Evolutionary conservation across 2,797 vertebrate genomes (phyloP), one percentile per base, ranked within the genome.

Genomic region (Micrastur ruficollis): DNA sequence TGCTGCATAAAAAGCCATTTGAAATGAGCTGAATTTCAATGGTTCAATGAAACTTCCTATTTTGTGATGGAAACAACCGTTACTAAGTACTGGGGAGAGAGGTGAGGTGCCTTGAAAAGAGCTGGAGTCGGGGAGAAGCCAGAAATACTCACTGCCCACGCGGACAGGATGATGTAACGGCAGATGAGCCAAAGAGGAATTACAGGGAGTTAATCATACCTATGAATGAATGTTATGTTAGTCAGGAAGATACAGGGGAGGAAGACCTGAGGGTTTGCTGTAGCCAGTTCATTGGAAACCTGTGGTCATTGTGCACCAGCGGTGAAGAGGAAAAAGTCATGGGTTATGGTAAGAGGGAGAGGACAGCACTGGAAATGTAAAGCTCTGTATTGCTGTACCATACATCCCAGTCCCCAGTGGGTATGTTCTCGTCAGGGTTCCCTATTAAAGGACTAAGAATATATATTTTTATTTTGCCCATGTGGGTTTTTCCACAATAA

Each of bases 131-230:
- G 27, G 4, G 52, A 86, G 70, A 86, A 88, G 65, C 78, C 89
- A 95, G 87, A 86, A 96, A 91, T 79, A 67, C 40, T 86, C 17
- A 0, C 81, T 84, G 93, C 93, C 91, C 83, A 67, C 61, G 21
- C 2, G 2, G 92, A n/a, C 7, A 12, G 75, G 67, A 53, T 95
- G 90, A 90, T 46, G 82, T 93, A 65, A 91, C 1, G 4, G 68
- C 72, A 74, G 61, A 62, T 0, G 3, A 88, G 61, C 19, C 0
- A 2, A 82, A 70, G 46, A 91, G 38, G 71, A 84, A 53, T 94
- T 89, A 59, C 4, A 93, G 38, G 66, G 90, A 85, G 93, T 92
- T 91, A 96, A 92, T 97, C 86, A 90, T 90, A 63, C 31, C 40
- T 44, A 10, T 90, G 86, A 92, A 93, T 86, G 79, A 68, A 50